Base-by-base conservation (phyloP, 2,113 vertebrate species). In the Miniopterus natalensis region DNA sequence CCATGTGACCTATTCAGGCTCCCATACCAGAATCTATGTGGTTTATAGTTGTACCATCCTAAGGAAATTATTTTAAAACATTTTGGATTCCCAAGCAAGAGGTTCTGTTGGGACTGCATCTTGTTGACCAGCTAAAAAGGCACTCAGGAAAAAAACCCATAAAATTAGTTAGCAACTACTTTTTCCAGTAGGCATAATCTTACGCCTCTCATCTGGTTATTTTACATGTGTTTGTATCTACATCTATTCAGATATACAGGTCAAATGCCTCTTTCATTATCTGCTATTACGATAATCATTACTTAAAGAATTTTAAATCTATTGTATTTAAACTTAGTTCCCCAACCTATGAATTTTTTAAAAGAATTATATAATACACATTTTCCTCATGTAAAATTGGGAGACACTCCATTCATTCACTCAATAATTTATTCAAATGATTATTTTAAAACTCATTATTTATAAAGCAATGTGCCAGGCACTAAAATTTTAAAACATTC, bases 401-500 rank as follows among this genome's bases (percentile, higher is more conserved):
- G 6, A 87, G 17, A 73, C 7, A 63, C 8, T 25, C 36, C n/a
- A 66, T 66, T 89, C 45, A 42, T 51, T 68, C 59, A 53, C 40
- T 61, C 65, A 84, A 45, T 92, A 2, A 87, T 53, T 85, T 8
- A 96, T 57, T 13, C 11, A 88, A 84, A 18, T 61, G 77, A 84
- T 0, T 77, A 68, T 66, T 81, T 81, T 40, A 91, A 88, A 94
- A 23, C 4, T 1, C 61, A 36, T 59, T 84, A 66, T 55, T 1
- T 63, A 53, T 61, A 70, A 86, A 90, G 25, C 17, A 87, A 66
- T 10, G 4, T 47, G 4, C 20, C 49, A 74, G 31, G 31, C 21
- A 90, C 13, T 81, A 11, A 78, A 91, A 78, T 84, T 95, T 84
- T 18, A 92, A 90, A 83, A 59, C 10, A 31, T 20, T 31, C 21